Base-by-base conservation (phyloP, 2,113 vertebrate species). In the Cariama cristata region DNA sequence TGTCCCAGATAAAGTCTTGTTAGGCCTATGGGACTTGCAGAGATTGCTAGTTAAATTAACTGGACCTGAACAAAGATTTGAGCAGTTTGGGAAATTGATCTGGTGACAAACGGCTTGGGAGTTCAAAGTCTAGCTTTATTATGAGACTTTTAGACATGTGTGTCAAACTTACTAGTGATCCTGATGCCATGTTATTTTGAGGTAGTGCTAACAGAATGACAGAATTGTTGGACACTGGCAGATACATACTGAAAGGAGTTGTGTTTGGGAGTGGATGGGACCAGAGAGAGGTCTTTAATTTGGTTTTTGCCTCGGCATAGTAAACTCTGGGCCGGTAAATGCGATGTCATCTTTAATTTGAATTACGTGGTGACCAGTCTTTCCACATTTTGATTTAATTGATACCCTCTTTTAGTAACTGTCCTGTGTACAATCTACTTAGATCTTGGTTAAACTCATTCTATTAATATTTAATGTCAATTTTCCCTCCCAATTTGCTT, bases 1-100 rank as follows among this genome's bases (percentile, higher is more conserved):
- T 93, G 82, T 90, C 93, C 92, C 82, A 86, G 45, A 74, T 76
- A 80, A 91, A 82, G 60, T 44, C 72, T 24, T 20, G 27, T 35
- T 75, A 67, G 76, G 79, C 90, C 86, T 86, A 7, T 81, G 79
- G 62, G 63, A 67, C 92, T 94, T 74, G 72, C 30, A 83, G 72
- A 90, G 92, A 59, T 63, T 93, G 86, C 79, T 71, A 77, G 79
- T 80, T 83, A 86, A 95, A 83, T 94, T 86, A 90, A 90, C 71
- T 69, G 67, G 88, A 58, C 81, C 79, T 40, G 40, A 82, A 76
- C 26, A 55, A 80, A 67, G 93, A 53, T 74, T 88, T 72, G 79
- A 72, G 85, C 17, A 20, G 45, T 93, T 49, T 90, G 88, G 72
- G 63, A 71, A 42, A 90, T 92, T 0, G 6, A 74, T 94, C 55